A percentile compares a stretch with the other conserved stretches of the same genome.
These are phyloP conservation scores for Apostichopus japonicus DNA, from an alignment of 35 echinoderm and acorn worm genomes.

Conservation along the genomic window DNA sequence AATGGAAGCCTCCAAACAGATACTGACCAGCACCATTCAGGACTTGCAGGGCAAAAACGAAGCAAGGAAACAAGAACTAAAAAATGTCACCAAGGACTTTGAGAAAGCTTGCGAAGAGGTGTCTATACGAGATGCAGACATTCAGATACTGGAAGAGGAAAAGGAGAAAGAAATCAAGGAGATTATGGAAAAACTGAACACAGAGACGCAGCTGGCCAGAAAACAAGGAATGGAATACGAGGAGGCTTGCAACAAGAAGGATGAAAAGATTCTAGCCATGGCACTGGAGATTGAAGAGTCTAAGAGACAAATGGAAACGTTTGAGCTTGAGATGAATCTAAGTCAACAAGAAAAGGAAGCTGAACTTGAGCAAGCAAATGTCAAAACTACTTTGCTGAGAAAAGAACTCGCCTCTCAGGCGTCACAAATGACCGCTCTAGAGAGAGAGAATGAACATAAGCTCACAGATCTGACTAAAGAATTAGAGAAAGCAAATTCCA, in stretches of 20 bases:
- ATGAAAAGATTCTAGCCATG: constrained; percentile 16
- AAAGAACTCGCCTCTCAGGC: constrained; percentile 37
- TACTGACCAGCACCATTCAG: not conserved
- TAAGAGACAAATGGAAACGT: not conserved
- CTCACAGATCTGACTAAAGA: not conserved
- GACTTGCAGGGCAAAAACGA: not conserved
- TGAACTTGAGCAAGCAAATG: not conserved
- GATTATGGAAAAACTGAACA: constrained; percentile 26
- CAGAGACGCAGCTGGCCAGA: not conserved
- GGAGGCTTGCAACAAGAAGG: constrained; percentile 8
- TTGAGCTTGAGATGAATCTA: constrained; percentile 15
- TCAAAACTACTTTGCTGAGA: constrained; percentile 22
- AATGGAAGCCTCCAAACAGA: not conserved
- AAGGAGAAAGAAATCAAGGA: constrained; percentile 51
- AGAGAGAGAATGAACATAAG: constrained; percentile 16
- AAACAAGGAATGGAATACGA: constrained; percentile 11
- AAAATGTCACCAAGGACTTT: constrained; percentile 18
- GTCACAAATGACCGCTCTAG: constrained; percentile 5
- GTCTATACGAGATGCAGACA: constrained; percentile 27
- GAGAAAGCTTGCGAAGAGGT: constrained; percentile 46
- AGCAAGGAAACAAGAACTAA: not conserved
- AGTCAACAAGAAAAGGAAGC: not conserved
- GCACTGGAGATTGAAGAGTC: constrained; percentile 17
- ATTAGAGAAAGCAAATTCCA: constrained; percentile 3
- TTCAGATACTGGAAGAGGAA: constrained; percentile 48